phyloP scores from a whole-genome alignment of 2,888 invertebrate genomes.

The Ormyrus thymus region DNA sequence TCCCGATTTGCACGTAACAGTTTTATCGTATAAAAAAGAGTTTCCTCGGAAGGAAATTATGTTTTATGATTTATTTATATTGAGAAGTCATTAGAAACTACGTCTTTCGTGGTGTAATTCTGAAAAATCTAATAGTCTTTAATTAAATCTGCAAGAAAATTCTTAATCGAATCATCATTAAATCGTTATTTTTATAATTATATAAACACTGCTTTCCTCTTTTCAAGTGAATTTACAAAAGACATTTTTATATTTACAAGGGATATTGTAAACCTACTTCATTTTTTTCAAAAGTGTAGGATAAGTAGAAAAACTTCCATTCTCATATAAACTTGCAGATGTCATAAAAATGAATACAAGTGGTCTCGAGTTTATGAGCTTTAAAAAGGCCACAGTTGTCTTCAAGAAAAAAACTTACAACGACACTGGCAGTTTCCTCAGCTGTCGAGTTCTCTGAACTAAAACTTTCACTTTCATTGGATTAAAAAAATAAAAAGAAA shows the following conservation, averaged over 20 bases:
- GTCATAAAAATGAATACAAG: slow-evolving; percentile 8
- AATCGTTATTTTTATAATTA: too few species aligned
- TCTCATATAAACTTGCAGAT: neutral
- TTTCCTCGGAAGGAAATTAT: too few species aligned
- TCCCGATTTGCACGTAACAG: too few species aligned
- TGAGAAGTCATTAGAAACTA: too few species aligned
- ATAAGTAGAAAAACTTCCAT: neutral
- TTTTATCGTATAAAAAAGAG: too few species aligned
- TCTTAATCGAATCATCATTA: too few species aligned
- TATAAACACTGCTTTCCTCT: too few species aligned
- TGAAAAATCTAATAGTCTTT: too few species aligned
- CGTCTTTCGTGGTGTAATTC: too few species aligned
- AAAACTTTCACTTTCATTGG: neutral
- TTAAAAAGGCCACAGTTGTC: slow-evolving; percentile 8
- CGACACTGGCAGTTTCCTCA: neutral
- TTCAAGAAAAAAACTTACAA: slow-evolving; percentile 2
- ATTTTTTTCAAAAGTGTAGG: neutral
- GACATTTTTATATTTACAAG: neutral
- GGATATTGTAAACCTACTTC: neutral
- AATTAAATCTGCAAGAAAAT: too few species aligned
- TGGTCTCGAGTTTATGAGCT: slow-evolving; percentile 11
- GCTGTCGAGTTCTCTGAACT: slow-evolving; percentile 9
- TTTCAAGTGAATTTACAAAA: too few species aligned
- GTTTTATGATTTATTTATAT: too few species aligned
- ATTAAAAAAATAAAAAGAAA: neutral